These are phyloP conservation scores for Balanococcus diminutus DNA, from an alignment of 2,888 invertebrate species.

Conservation along the genomic window DNA sequence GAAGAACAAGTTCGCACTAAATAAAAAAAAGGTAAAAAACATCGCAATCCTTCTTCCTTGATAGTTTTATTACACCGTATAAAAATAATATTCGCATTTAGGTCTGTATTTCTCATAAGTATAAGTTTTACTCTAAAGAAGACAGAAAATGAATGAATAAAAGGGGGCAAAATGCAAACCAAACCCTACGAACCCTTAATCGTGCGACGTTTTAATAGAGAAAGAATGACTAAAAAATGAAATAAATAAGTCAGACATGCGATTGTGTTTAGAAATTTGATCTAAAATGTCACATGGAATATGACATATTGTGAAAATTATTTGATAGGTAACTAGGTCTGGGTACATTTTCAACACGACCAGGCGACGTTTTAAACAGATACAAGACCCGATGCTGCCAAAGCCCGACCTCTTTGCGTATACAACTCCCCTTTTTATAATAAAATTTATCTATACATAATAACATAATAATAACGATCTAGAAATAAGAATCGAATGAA, in stretches of 20 bases:
- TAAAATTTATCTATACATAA: slow-evolving; percentile 37
- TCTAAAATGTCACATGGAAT: slow-evolving; percentile 16
- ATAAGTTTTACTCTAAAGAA: neutral
- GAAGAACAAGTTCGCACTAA: neutral
- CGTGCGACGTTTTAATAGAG: slow-evolving; percentile 7
- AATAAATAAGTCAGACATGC: slow-evolving; percentile 18
- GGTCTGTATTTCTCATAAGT: neutral
- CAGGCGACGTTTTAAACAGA: neutral
- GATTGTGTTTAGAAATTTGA: slow-evolving; percentile 26
- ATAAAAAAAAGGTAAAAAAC: neutral
- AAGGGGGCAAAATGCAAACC: neutral
- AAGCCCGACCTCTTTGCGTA: neutral
- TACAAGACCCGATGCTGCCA: neutral
- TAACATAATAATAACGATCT: slow-evolving; percentile 51
- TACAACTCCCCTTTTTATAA: neutral
- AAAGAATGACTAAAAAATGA: slow-evolving; percentile 19
- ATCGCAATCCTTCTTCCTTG: neutral
- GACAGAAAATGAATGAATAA: neutral
- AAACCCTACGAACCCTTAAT: neutral
- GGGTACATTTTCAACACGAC: neutral
- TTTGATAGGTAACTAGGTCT: neutral
- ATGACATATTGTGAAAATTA: slow-evolving; percentile 20
- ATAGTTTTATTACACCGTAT: neutral
- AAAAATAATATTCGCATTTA: slow-evolving; percentile 2
- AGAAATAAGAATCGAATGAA: slow-evolving; percentile 50